Percentiles rank a stretch among this genome's conserved stretches.
phyloP scores from a whole-genome alignment of 2,113 vertebrate species.

The Eidolon helvum region DNA sequence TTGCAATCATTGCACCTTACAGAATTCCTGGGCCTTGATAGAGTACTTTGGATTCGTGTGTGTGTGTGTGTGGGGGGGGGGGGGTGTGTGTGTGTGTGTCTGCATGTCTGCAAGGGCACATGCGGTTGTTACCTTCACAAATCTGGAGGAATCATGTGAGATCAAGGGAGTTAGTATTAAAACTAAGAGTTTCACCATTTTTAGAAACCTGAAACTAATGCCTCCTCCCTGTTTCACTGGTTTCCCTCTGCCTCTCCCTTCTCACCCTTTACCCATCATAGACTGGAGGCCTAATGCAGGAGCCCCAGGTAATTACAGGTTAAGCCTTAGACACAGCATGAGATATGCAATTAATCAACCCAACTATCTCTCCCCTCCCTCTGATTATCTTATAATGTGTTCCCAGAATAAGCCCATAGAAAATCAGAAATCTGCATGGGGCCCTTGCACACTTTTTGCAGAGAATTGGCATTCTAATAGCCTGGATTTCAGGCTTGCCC shows the following conservation, averaged over 20 bases:
- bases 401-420: slow-evolving; percentile 67
- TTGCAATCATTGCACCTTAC: background rate
- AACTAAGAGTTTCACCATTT: background rate
- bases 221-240: background rate
- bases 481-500: slow-evolving; percentile 19
- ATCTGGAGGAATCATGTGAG: background rate
- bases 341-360: slow-evolving; percentile 68
- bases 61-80: background rate
- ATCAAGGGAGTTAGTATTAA: background rate
- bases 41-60: background rate
- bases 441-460: slow-evolving; percentile 27
- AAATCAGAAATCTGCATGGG: slow-evolving; percentile 70
- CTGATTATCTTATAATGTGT: slow-evolving; percentile 72
- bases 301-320: slow-evolving; percentile 62
- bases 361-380: slow-evolving; percentile 39
- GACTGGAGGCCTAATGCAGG: background rate
- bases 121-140: background rate
- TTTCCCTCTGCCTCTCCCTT: background rate
- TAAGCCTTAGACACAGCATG: slow-evolving; percentile 54
- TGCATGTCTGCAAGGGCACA: background rate
- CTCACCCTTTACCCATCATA: background rate
- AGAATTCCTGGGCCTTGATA: background rate
- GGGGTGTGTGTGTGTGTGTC: background rate
- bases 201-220: background rate
- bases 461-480: slow-evolving; percentile 65